Evolutionary conservation across 1,140 invertebrate species (phyloP), one percentile per base, ranked within the genome.

Genomic region (Dendroctonus ponderosae): DNA sequence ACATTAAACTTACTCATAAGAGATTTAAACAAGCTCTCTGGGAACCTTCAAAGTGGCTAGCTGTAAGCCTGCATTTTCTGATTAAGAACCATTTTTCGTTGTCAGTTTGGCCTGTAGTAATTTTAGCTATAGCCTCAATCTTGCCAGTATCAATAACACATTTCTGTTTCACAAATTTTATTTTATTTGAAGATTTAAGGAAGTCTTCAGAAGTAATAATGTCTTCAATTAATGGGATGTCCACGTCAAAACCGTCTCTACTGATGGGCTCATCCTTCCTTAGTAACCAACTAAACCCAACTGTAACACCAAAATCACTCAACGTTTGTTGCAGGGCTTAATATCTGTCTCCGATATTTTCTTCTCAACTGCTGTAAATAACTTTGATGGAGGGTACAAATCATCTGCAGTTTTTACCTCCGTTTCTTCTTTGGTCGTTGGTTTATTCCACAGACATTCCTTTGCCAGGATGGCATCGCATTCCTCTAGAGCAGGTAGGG

Each of bases 391-490:
- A 58, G 58, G n/a, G n/a, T 69, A 67, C 37, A 61, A 3, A 11
- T 67, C 68, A 57, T 67, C 64, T 39, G 60, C 59, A 8, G 56
- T 53, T 39, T 57, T 40, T 5, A 70, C 46, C 39, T 26, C 3
- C 9, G 7, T n/a, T n/a, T n/a, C 56, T 52, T 38, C 4, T 54
- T 67, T 67, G 9, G 43, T 5, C 44, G 54, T 67, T 52, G 62
- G 68, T n/a, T 39, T 49, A 61, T 69, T 69, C 68, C 62, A 69
- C 38, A 39, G 48, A 41, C 64, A 69, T 44, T 9, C 46, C 46
- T 50, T 68, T 48, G 14, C 66, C 54, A 66, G 66, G 62, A 41
- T 69, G 67, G 3, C 62, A 69, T 66, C 61, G 64, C 43, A 68
- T 68, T 8, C 61, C 66, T 58, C 46, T 68, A 11, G 66, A 48